Evolutionary conservation across 2,888 invertebrate genomes (phyloP), one percentile per base, ranked within the genome.

Genomic region (Hymenopus coronatus): DNA sequence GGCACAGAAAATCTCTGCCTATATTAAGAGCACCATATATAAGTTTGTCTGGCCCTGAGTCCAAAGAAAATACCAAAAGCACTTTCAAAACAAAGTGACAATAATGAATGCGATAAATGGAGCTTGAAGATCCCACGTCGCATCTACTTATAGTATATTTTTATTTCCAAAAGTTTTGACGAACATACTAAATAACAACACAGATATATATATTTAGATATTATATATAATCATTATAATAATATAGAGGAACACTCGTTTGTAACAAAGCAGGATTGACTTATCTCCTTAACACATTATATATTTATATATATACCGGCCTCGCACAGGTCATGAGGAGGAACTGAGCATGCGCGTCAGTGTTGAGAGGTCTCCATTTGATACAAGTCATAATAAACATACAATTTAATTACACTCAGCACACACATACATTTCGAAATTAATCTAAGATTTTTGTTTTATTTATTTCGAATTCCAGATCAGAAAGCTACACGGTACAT

Each of bases 131-230:
- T 27, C 46, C 27, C 85, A 46, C 85, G 85, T 46, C 85, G 54
- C 54, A 70, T 85, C 40, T 27, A 12, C n/a, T 40, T 33, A 83
- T 28, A 83, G 83, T 30, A 83, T 83, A 83, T 83, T 30, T 83
- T 30, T 30, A 30, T 83, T 30, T 30, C 83, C n/a, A 25, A 46
- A 46, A 85, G 46, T 81, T 87, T 88, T 88, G 46, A 88, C 83
- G 88, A 46, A 88, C 84, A 89, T 89, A 86, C 83, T 87, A 83
- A 85, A 89, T 89, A 89, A 89, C 88, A 88, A 88, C 88, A 89
- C 85, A 88, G 28, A 89, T 87, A 87, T 87, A 86, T 86, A 83
- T 86, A 84, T 70, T 83, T 88, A 88, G 46, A 83, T 88, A 87
- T 84, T 84, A 88, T 88, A 33, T 88, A 40, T 88, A 88, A 89